Conservation (phyloP, 1,140 invertebrate genomes). For the Helicoverpa armigera region DNA sequence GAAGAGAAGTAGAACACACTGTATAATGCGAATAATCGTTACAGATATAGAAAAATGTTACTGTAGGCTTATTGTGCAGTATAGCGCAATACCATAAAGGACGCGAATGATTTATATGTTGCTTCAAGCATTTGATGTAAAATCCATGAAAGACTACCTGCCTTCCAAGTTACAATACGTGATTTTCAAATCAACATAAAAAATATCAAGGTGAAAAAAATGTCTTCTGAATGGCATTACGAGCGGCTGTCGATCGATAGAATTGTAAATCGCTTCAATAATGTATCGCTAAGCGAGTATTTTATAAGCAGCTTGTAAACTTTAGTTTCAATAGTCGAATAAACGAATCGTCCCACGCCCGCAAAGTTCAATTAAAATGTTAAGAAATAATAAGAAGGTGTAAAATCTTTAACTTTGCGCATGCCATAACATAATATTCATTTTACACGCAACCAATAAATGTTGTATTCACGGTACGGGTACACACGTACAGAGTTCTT, state of each 20-base stretch:
- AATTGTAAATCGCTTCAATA: constrained; percentile 82
- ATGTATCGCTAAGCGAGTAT: constrained; percentile 42
- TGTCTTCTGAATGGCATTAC: constrained; percentile 75
- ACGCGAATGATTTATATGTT: neutral
- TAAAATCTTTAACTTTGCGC: constrained; percentile 71
- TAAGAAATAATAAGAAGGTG: constrained; percentile 60
- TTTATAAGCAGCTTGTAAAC: constrained; percentile 49
- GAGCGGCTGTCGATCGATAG: constrained; percentile 72
- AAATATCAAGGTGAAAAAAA: constrained; percentile 80
- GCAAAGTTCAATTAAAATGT: constrained; percentile 55
- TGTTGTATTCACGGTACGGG: constrained; percentile 38
- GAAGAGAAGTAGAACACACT: too few species aligned
- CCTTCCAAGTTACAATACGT: constrained; percentile 55
- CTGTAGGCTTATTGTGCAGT: neutral
- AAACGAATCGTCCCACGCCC: constrained; percentile 29
- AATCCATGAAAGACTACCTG: constrained; percentile 59
- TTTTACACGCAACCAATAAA: constrained; percentile 57
- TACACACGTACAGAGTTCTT: constrained; percentile 28
- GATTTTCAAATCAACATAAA: constrained; percentile 67
- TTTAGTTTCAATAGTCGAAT: constrained; percentile 61
- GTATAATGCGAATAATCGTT: too few species aligned
- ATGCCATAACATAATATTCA: constrained; percentile 61
- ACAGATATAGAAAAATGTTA: too few species aligned
- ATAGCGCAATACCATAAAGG: neutral
- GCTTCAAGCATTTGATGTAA: constrained; percentile 7